Percentiles rank a stretch among this genome's conserved stretches.
phyloP scores from a whole-genome alignment of 2,888 invertebrate genomes.

The Eupithecia abbreviata region DNA sequence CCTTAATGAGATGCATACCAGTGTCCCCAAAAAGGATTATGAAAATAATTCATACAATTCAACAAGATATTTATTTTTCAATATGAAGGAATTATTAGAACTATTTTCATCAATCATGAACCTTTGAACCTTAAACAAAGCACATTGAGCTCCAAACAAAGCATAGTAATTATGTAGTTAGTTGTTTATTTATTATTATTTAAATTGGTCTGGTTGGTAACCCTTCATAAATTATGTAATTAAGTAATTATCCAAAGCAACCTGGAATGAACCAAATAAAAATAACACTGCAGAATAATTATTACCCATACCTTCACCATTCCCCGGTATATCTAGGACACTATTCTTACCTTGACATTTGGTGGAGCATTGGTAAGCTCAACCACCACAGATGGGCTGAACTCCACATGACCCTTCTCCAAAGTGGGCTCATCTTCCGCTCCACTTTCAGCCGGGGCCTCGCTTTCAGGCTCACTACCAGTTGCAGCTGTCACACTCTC shows the following conservation, averaged over 20 bases:
- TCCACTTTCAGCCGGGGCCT: conserved; percentile 76
- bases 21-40: neutral
- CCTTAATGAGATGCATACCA: neutral
- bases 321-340: neutral
- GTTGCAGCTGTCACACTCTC: conserved; percentile 63
- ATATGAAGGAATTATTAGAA: neutral
- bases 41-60: neutral
- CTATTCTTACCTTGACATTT: conserved; percentile 71
- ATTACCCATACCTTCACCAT: neutral
- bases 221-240: neutral
- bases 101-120: neutral
- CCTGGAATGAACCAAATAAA: neutral
- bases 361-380: conserved; percentile 81
- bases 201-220: neutral
- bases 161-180: neutral
- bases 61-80: neutral
- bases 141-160: neutral
- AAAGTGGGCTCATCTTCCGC: conserved; percentile 70
- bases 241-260: neutral
- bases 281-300: neutral
- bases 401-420: conserved; percentile 86
- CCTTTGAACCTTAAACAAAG: neutral
- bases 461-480: conserved; percentile 78
- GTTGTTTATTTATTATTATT: neutral
- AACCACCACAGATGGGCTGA: conserved; percentile 85